Base-by-base conservation (phyloP, 2,113 vertebrate genomes). In the Pluvianellus socialis region DNA sequence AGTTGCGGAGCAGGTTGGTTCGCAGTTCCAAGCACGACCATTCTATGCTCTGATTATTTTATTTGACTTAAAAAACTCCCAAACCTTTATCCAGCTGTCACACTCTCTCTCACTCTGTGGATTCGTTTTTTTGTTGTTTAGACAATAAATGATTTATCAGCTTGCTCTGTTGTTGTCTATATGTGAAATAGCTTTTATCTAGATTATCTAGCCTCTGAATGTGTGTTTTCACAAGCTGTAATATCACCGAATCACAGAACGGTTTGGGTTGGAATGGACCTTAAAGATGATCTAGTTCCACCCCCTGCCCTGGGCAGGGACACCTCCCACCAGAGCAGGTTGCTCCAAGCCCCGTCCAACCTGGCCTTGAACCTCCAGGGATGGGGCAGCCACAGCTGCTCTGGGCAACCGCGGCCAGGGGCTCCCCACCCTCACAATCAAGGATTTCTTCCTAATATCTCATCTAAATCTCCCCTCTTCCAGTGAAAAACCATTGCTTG, bases 1-100 rank as follows among this genome's bases (percentile, higher is more conserved):
- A 92, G 67, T 70, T 94, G 94, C 91, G 92, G 91, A 92, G 82
- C 86, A 74, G 92, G 73, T 74, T 62, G 72, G 52, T 77, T 88
- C 70, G 32, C 59, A 56, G 68, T 86, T 83, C 80, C 59, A 79
- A 75, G 66, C 76, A 12, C 80, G 72, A 67, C 73, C 76, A 6
- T 84, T 94, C 68, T 52, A 30, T 0, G 10, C 52, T 71, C 9
- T 4, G 62, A 30, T 88, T 95, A 24, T 93, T 94, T 92, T 85
- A 68, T 79, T 89, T 92, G 42, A 73, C 55, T 88, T 93, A 2
- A 79, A 79, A 79, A 28, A 11, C 1, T 30, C n/a, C 42, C 38
- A 63, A 12, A 47, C 42, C 30, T 72, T 75, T 65, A 50, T 81
- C 73, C 56, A 65, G 42, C 66, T 85, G 16, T 38, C 52, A 73